Evolutionary conservation across 2,113 vertebrate species (phyloP), one percentile per base, ranked within the genome.

Genomic region (Picathartes gymnocephalus): DNA sequence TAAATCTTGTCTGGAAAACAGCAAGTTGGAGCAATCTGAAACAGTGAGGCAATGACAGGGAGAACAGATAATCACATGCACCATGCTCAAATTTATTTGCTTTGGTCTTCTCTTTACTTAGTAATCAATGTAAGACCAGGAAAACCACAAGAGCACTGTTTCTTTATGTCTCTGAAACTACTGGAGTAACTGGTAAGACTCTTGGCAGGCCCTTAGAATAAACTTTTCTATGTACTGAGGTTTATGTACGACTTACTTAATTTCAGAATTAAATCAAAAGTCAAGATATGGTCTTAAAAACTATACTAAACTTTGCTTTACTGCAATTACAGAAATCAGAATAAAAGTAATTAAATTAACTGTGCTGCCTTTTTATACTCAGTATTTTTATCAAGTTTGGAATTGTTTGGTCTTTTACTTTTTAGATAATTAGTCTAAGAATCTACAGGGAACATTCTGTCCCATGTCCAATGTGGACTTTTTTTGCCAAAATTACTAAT

Each of bases 401-500:
- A 68, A 51, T 79, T 88, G 11, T 50, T 81, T 48, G 14, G 13
- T 74, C 35, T 83, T 89, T 48, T 71, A 44, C 39, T 89, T 18
- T 31, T 87, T 65, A 60, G 39, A 20, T 87, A 93, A 89, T 89
- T 81, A 76, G n/a, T 61, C 45, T 89, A 64, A 72, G n/a, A 82
- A 64, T 85, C 40, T 60, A 40, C 70, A 76, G 35, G 58, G 80
- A 81, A 73, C 66, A 37, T 62, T 88, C 58, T 96, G 31, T 93
- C 50, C 8, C 15, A 18, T 24, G 39, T 93, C 85, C 81, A 80
- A 20, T 27, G 27, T 44, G 8, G 25, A 61, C 40, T 8, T 58
- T 88, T 65, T 25, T 70, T 88, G 71, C 71, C 76, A 81, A 88
- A 93, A 82, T 88, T 76, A 25, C 22, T 91, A 85, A 91, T 92